phyloP scores from a whole-genome alignment of 2,113 vertebrate species.

The Coryphaenoides rupestris region DNA sequence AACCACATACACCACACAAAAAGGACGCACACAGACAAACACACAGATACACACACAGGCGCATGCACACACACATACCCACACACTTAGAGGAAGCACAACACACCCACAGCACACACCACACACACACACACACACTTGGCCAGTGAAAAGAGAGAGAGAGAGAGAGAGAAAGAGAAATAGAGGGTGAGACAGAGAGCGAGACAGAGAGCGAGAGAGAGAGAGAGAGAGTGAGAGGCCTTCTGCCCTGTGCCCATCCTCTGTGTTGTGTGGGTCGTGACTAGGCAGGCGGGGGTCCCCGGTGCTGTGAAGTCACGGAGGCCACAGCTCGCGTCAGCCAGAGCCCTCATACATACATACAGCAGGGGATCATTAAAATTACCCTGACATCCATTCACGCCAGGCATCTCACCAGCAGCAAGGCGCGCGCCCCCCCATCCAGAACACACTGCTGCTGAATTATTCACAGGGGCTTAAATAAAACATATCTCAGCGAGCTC shows the following conservation, averaged over 20 bases:
- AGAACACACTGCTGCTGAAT: slow-evolving; percentile 61
- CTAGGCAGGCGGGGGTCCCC: too few species aligned
- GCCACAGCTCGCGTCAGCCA: slow-evolving; percentile 18
- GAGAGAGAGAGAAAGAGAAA: background rate
- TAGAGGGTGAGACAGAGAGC: slow-evolving; percentile 7
- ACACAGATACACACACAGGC: slow-evolving; percentile 1
- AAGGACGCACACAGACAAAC: background rate
- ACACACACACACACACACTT: too few species aligned
- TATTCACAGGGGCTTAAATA: slow-evolving; percentile 72
- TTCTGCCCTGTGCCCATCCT: too few species aligned
- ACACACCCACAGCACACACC: slow-evolving; percentile 1
- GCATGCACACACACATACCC: too few species aligned
- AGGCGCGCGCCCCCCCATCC: too few species aligned
- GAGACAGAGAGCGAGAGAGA: background rate
- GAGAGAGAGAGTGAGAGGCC: slow-evolving; percentile 5
- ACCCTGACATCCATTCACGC: slow-evolving; percentile 40
- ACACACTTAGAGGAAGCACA: background rate
- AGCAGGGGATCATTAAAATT: slow-evolving; percentile 49
- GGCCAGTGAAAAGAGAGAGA: slow-evolving; percentile 5
- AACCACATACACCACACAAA: too few species aligned
- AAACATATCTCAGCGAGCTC: slow-evolving; percentile 65
- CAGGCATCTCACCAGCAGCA: slow-evolving; percentile 42
- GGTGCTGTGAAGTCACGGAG: too few species aligned
- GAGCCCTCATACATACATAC: slow-evolving; percentile 19
- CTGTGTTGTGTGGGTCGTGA: too few species aligned